phyloP scores from a whole-genome alignment of 2,113 vertebrate genomes.

The Cyanoramphus novaezelandiae region DNA sequence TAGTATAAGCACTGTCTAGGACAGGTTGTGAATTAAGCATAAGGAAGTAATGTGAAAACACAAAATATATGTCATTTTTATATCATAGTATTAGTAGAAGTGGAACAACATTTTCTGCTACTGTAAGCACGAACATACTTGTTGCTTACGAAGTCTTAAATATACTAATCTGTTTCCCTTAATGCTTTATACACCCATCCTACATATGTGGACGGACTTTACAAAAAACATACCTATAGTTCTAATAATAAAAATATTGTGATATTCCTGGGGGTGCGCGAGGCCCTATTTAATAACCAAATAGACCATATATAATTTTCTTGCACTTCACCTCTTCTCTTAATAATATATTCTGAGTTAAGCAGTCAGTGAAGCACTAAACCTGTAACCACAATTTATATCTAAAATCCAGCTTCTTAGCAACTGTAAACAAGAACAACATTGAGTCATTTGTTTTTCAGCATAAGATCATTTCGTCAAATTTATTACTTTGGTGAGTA shows the following conservation, averaged over 20 bases:
- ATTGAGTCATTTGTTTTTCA: constrained; percentile 23
- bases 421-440: not conserved
- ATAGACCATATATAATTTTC: not conserved
- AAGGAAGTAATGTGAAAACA: not conserved
- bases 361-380: constrained; percentile 1
- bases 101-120: not conserved
- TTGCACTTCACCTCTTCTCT: not conserved
- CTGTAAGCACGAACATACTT: not conserved
- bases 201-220: not conserved
- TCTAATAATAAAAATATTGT: not conserved
- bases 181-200: not conserved
- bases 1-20: not conserved
- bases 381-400: not conserved
- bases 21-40: not conserved
- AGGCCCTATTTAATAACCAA: not conserved
- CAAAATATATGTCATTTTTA: not conserved
- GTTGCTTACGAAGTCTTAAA: not conserved
- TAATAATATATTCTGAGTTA: not conserved
- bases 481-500: not conserved
- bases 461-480: not conserved
- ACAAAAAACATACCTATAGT: not conserved
- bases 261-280: not conserved
- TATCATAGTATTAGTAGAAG: not conserved
- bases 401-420: not conserved
- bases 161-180: not conserved